These are phyloP conservation scores for Neodiprion pinetum DNA, from an alignment of 1,140 invertebrate species.

Conservation along the genomic window DNA sequence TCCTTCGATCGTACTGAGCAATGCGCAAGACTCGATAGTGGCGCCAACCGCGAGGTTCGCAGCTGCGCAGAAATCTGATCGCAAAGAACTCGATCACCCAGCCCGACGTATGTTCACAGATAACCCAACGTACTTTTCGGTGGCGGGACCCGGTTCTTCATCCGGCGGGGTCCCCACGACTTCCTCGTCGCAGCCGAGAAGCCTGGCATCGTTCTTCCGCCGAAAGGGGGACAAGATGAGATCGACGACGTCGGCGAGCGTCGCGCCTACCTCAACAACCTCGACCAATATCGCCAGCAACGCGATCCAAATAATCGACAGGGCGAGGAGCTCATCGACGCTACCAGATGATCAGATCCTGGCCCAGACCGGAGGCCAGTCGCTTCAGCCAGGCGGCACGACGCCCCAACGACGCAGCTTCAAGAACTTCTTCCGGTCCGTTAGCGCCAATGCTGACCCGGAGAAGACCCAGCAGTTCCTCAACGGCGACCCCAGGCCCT, in stretches of 20 bases:
- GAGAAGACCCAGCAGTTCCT: constrained; percentile 63
- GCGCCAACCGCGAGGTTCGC: background rate
- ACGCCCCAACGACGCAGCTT: constrained; percentile 48
- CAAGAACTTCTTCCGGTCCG: constrained; percentile 58
- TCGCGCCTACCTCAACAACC: constrained; percentile 34
- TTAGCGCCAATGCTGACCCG: constrained; percentile 62
- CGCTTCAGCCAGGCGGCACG: background rate
- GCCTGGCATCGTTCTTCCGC: constrained; percentile 19
- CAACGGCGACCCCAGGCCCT: constrained; percentile 64
- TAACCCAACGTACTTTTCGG: constrained; percentile 69
- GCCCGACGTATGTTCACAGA: constrained; percentile 58
- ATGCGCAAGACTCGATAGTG: background rate
- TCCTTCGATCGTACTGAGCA: too few relatives aligned
- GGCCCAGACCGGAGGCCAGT: constrained; percentile 28
- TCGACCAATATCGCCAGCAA: constrained; percentile 35
- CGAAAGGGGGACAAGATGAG: constrained; percentile 44
- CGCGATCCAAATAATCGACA: constrained; percentile 29
- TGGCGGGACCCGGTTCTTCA: constrained; percentile 45
- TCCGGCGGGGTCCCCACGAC: constrained; percentile 27
- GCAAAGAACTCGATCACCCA: too few relatives aligned
- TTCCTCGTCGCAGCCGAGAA: background rate
- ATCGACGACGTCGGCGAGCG: constrained; percentile 38
- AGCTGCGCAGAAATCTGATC: background rate
- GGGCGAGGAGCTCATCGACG: constrained; percentile 37
- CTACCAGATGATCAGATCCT: constrained; percentile 44